Base-by-base conservation (phyloP, 1,140 invertebrate genomes). In the Penaeus chinensis region DNA sequence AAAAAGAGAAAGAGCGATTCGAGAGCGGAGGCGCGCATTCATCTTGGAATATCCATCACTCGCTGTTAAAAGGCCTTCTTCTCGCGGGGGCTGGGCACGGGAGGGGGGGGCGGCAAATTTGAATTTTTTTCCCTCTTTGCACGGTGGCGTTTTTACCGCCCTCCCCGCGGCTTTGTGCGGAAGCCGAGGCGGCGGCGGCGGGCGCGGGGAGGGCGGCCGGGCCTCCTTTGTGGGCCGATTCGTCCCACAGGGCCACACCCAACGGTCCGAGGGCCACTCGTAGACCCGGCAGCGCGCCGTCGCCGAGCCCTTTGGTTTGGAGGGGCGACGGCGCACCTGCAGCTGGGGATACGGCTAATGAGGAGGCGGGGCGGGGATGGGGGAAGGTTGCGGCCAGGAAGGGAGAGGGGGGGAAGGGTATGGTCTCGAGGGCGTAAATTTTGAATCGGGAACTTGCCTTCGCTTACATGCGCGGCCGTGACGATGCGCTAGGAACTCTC, bases 191-290 rank as follows among this genome's bases (percentile, higher is more conserved):
- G 42, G 81, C 65, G 65, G 65, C 81, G 42, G 81, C 65, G 65
- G 66, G 80, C 65, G 62, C 18, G 80, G 62, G 32, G 47, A 19
- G 7, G 66, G 69, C 82, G 47, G 22, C 20, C 61, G 69, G 82
- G 24, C 22, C n/a, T 66, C 66, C 61, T 74, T 84, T 84, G 82
- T 84, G 69, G 54, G 32, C 71, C n/a, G 32, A 76, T 84, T 83
- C 82, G 65, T 83, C 80, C 69, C 82, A 84, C 32, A 84, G 66
- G 69, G 82, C 82, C 82, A 84, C 82, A 84, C 82, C 82, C 81
- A 76, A 84, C 82, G 82, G 69, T 83, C 69, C 82, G 24, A 37
- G 82, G 54, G 20, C 47, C 61, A 27, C 76, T n/a, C 61, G 60
- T 61, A 19, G 79, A 22, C 60, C 42, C 47, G 20, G 20, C 32